Conservation (phyloP, 2,113 vertebrate genomes). For the Speoplatyrhinus poulsoni region DNA sequence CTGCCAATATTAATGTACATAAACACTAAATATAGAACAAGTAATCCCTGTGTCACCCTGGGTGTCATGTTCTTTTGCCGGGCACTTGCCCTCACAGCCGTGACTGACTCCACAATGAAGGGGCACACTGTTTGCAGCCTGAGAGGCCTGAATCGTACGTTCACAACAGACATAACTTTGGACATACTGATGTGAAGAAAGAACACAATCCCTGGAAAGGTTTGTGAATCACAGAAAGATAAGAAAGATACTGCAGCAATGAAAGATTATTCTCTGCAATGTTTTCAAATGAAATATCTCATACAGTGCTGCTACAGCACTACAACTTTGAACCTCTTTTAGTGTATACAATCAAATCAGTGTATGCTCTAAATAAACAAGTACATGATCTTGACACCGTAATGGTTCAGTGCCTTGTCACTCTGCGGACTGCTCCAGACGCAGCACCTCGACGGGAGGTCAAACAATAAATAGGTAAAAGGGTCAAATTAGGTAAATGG, state of each 20-base stretch:
- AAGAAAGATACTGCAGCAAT: neutral
- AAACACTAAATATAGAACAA: constrained; percentile 85
- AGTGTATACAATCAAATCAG: constrained; percentile 2
- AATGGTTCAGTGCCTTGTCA: neutral
- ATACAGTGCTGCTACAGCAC: neutral
- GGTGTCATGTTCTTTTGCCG: constrained; percentile 75
- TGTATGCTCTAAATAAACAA: constrained; percentile 20
- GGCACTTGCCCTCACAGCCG: constrained; percentile 52
- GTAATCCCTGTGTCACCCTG: constrained; percentile 75
- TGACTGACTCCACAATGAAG: constrained; percentile 39
- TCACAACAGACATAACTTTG: constrained; percentile 18
- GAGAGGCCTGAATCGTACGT: constrained; percentile 24
- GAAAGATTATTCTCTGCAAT: constrained; percentile 10
- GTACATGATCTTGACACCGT: constrained; percentile 5
- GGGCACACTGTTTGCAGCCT: constrained; percentile 25
- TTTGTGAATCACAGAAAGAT: constrained; percentile 3
- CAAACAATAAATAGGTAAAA: no score
- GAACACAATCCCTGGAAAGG: constrained; percentile 26
- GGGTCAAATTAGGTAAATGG: no score
- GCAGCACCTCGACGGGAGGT: no score
- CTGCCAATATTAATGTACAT: constrained; percentile 85
- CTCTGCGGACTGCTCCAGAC: no score
- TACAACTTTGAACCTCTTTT: constrained; percentile 2
- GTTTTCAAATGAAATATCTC: neutral
- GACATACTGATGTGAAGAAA: constrained; percentile 11